These are phyloP conservation scores for Prunella himalayana DNA, from an alignment of 2,113 vertebrate species.

Conservation along the genomic window DNA sequence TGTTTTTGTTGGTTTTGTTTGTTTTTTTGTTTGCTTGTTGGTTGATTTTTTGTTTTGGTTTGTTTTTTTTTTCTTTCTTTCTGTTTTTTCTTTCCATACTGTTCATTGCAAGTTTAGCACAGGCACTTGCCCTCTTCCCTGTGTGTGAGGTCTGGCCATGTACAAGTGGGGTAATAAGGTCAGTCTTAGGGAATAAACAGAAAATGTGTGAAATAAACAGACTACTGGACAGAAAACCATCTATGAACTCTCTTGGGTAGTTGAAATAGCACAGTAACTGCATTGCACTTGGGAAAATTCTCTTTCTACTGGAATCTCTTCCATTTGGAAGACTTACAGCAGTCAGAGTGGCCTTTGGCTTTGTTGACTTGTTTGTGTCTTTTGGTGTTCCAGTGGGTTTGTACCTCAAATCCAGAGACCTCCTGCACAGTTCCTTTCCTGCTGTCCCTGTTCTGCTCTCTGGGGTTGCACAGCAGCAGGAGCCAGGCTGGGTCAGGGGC, in stretches of 20 bases:
- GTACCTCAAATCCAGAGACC: background rate
- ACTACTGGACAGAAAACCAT: background rate
- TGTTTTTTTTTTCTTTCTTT: no score
- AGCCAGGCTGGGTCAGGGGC: background rate
- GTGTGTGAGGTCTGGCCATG: background rate
- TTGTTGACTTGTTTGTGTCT: background rate
- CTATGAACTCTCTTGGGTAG: background rate
- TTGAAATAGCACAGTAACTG: background rate
- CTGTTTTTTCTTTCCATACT: background rate
- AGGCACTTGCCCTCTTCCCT: background rate
- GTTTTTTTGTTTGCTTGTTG: background rate
- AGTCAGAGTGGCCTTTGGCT: background rate
- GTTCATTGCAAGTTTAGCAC: background rate
- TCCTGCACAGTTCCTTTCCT: background rate
- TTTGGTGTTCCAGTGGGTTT: background rate
- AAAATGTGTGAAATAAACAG: background rate
- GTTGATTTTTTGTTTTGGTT: background rate
- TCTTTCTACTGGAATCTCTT: background rate
- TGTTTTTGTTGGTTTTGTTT: background rate
- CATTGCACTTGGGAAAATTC: background rate
- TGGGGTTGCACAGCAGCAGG: background rate
- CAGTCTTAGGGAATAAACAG: background rate
- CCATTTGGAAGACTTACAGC: background rate
- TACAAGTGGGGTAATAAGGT: background rate
- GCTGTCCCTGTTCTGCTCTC: background rate